Conservation (phyloP, 2,113 vertebrate species). For the Pavo muticus region DNA sequence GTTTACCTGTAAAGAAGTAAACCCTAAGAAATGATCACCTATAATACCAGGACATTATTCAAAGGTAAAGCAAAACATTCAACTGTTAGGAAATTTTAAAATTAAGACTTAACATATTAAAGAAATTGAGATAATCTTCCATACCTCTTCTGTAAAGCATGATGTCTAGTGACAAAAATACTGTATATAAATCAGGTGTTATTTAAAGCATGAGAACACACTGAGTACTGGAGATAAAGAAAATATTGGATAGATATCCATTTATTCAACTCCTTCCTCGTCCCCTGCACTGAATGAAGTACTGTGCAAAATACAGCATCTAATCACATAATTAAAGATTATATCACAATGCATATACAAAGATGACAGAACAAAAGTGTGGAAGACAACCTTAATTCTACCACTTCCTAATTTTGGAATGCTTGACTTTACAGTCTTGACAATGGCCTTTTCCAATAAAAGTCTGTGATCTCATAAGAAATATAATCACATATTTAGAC, state of each 20-base stretch:
- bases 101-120: slow-evolving; percentile 26
- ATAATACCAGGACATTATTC: not conserved
- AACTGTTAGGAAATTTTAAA: not conserved
- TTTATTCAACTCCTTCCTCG: slow-evolving; percentile 1
- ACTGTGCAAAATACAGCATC: slow-evolving; percentile 41
- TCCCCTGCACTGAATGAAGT: not conserved
- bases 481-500: not conserved
- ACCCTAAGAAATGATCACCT: not conserved
- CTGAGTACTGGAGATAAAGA: not conserved
- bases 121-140: not conserved
- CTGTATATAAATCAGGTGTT: not conserved
- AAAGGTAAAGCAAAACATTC: not conserved
- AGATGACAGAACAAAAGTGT: slow-evolving; percentile 16
- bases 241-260: slow-evolving; percentile 23
- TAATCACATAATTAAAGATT: slow-evolving; percentile 64
- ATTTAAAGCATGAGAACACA: not conserved
- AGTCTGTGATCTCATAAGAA: slow-evolving; percentile 42
- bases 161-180: not conserved
- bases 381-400: slow-evolving; percentile 42
- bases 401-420: slow-evolving; percentile 42
- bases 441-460: slow-evolving; percentile 43
- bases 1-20: not conserved
- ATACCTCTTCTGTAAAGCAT: not conserved
- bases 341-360: slow-evolving; percentile 44
- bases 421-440: slow-evolving; percentile 48